Evolutionary conservation across 37 sponge, comb jelly and placozoan genomes (phyloP), one percentile per base, ranked within the genome.

Genomic region (Theonella swinhoei): DNA sequence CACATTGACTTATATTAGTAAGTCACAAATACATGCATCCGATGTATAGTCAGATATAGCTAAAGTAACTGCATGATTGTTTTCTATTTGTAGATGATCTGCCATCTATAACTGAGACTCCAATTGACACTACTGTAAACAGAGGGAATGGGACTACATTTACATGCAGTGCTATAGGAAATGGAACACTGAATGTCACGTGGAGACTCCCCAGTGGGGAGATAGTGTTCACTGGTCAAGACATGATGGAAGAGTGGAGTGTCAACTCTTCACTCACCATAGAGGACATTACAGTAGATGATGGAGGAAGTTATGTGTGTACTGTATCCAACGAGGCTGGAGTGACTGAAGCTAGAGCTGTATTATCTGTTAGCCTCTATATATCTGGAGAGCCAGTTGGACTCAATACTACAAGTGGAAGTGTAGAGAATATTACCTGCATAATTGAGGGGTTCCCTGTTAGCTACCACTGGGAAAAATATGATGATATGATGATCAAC

Each of bases 261-360:
- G 2, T 32, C 40, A 69, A n/a, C n/a, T n/a, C n/a, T n/a, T n/a
- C 43, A 22, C 42, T 40, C 28, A 1, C 72, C 31, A 63, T 65
- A 66, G 5, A 23, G 23, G 38, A 73, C 24, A 71, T 54, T 0
- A 59, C 36, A 28, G n/a, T 42, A 34, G 40, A n/a, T 54, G 40
- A 76, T 80, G 82, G 81, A 40, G 91, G 86, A 25, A 60, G 32
- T 0, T 90, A 85, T 59, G 77, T 38, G 5, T 90, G 91, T 79
- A 42, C 71, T 54, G 91, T 80, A 23, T 60, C 29, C 43, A 90
- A 90, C 81, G 82, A 37, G 61, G 86, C 91, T 68, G 91, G 91
- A 23, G 62, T 32, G 54, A 72, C 23, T 25, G 80, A 29, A 20
- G 75, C 73, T 61, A 83, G 66, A 20, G 61, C 72, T 29, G 28